Evolutionary conservation across 1,140 invertebrate species (phyloP), one percentile per base, ranked within the genome.

Genomic region (Dufourea novaeangliae): DNA sequence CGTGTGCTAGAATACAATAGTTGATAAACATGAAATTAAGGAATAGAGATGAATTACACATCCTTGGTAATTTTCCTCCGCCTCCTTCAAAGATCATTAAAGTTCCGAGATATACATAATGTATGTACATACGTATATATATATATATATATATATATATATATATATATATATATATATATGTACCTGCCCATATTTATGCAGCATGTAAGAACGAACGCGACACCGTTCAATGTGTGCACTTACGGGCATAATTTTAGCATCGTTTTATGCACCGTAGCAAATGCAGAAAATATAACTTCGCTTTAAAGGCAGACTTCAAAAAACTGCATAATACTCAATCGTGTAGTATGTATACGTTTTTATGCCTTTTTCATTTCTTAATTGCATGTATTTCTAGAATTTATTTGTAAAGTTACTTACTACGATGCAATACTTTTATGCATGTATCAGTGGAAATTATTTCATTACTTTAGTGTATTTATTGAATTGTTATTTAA

Each of bases 141-240:
- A n/a, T n/a, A n/a, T n/a, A n/a, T n/a, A n/a, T n/a, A n/a, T n/a
- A n/a, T n/a, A n/a, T n/a, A n/a, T n/a, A n/a, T n/a, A n/a, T n/a
- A n/a, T n/a, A n/a, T n/a, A n/a, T n/a, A n/a, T n/a, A n/a, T n/a
- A n/a, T n/a, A n/a, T n/a, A n/a, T n/a, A n/a, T n/a, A n/a, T n/a
- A n/a, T n/a, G n/a, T n/a, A 82, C 62, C 66, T 61, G 56, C n/a
- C 78, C 67, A 12, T 63, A 59, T 82, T 80, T 82, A 80, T 80
- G 78, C 71, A 80, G 62, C 70, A 66, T 56, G 73, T 83, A 83
- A 83, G 76, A 67, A 82, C 67, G 76, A 78, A 74, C 73, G 71
- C 78, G 77, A 67, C 78, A 74, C 64, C 69, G 63, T 75, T 54
- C 52, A 14, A 39, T 63, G 57, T 34, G 50, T 76, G 59, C 59